A percentile compares a stretch with the other conserved stretches of the same genome.
Evolutionary conservation across 2,888 invertebrate species (phyloP).

Genomic region (Erebia epiphron): DNA sequence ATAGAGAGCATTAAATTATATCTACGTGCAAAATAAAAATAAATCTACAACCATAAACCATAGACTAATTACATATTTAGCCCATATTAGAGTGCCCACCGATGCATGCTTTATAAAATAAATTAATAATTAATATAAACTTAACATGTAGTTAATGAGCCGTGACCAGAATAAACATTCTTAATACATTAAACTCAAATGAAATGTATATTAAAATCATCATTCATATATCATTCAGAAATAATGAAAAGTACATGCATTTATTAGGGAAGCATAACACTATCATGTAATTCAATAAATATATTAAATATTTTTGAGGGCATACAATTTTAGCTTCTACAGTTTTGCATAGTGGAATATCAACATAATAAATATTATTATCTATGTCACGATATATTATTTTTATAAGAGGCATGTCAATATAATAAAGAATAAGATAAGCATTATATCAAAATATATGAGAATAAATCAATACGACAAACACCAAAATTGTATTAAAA

Average conservation of each 20-base stretch:
- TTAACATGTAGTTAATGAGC: too few species aligned
- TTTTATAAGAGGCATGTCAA: background rate
- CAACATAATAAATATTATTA: too few species aligned
- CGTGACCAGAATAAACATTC: background rate
- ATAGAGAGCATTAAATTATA: background rate
- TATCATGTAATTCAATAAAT: too few species aligned
- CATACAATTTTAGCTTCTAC: background rate
- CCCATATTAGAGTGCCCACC: conserved; percentile 41
- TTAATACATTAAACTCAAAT: too few species aligned
- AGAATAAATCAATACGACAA: background rate
- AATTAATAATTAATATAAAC: too few species aligned
- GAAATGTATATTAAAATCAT: too few species aligned
- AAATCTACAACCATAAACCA: conserved; percentile 5
- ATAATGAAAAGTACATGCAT: background rate
- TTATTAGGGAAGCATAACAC: too few species aligned
- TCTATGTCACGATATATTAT: too few species aligned
- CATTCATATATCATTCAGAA: too few species aligned
- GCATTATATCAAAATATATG: background rate
- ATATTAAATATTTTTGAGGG: background rate
- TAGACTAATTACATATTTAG: conserved; percentile 30
- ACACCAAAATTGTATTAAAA: background rate
- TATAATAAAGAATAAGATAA: background rate
- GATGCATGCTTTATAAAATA: conserved; percentile 29
- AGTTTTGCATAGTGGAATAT: too few species aligned
- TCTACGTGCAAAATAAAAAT: conserved; percentile 16